Conservation (phyloP, 2,888 invertebrate genomes). For the Diachrysia chrysitis region DNA sequence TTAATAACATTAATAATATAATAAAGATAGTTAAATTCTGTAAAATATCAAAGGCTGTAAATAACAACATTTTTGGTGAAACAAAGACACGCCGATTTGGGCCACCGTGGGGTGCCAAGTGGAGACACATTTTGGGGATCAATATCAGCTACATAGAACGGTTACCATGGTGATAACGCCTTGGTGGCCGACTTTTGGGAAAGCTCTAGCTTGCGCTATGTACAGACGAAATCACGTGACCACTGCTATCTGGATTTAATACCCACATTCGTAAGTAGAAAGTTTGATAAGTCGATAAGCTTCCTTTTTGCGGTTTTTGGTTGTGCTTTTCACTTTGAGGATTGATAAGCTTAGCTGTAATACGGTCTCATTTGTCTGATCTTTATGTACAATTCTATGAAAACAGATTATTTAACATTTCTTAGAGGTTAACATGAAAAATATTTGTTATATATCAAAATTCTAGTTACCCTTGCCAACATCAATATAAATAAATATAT, state of each 20-base stretch:
- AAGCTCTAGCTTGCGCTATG: slow-evolving; percentile 27
- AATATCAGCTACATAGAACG: slow-evolving; percentile 45
- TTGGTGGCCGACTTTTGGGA: slow-evolving; percentile 54
- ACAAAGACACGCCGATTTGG: slow-evolving; percentile 39
- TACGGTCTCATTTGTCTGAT: too few species aligned
- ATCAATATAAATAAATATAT: too few species aligned
- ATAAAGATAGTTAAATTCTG: neutral
- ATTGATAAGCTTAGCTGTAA: neutral
- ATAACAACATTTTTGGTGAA: slow-evolving; percentile 23
- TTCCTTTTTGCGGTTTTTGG: neutral
- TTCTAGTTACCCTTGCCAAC: too few species aligned
- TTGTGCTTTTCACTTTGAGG: neutral
- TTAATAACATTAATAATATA: neutral
- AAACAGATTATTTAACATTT: too few species aligned
- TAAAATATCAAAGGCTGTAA: neutral
- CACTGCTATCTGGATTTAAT: slow-evolving; percentile 15
- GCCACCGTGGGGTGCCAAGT: slow-evolving; percentile 31
- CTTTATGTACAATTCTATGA: too few species aligned
- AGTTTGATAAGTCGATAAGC: slow-evolving; percentile 9
- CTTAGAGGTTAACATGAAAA: too few species aligned
- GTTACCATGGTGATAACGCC: slow-evolving; percentile 59
- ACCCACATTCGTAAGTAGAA: slow-evolving; percentile 5
- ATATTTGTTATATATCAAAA: too few species aligned
- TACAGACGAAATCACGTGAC: slow-evolving; percentile 13
- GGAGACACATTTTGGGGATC: slow-evolving; percentile 52